Evolutionary conservation across 2,113 vertebrate species (phyloP).

Genomic region (Periophthalmodon schlosseri): DNA sequence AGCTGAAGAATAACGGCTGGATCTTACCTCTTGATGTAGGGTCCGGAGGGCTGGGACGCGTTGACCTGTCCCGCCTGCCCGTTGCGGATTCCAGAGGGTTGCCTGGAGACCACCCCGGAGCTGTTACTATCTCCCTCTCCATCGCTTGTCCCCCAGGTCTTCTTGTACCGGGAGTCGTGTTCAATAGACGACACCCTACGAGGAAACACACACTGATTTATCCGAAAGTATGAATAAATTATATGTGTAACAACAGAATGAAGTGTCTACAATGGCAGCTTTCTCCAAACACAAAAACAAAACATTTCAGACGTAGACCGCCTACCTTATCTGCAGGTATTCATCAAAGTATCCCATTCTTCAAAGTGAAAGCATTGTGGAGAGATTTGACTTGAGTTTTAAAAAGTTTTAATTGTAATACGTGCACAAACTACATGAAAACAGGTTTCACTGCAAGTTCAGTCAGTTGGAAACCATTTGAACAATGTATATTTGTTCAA

Average conservation of each 20-base stretch:
- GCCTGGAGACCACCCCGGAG: slow-evolving; percentile 79
- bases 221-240: background rate
- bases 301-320: background rate
- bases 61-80: slow-evolving; percentile 64
- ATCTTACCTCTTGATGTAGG: slow-evolving; percentile 83
- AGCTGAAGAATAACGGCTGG: background rate
- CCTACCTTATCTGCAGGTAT: slow-evolving; percentile 65
- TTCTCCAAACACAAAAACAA: background rate
- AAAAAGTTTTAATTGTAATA: slow-evolving; percentile 22
- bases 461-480: background rate
- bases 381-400: slow-evolving; percentile 49
- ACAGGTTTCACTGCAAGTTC: background rate
- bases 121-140: slow-evolving; percentile 25
- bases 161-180: slow-evolving; percentile 83
- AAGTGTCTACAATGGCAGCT: background rate
- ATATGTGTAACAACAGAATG: background rate
- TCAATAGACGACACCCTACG: slow-evolving; percentile 88
- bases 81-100: slow-evolving; percentile 77
- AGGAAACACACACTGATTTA: background rate
- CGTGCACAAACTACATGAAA: slow-evolving; percentile 7
- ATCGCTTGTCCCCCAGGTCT: slow-evolving; percentile 83
- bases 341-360: slow-evolving; percentile 61
- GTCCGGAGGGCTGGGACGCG: slow-evolving; percentile 64
- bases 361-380: slow-evolving; percentile 62
- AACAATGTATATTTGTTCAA: background rate